A percentile compares a stretch with the other conserved stretches of the same genome.
Evolutionary conservation across 2,888 invertebrate species (phyloP).

Genomic region (Pandemis corylana): DNA sequence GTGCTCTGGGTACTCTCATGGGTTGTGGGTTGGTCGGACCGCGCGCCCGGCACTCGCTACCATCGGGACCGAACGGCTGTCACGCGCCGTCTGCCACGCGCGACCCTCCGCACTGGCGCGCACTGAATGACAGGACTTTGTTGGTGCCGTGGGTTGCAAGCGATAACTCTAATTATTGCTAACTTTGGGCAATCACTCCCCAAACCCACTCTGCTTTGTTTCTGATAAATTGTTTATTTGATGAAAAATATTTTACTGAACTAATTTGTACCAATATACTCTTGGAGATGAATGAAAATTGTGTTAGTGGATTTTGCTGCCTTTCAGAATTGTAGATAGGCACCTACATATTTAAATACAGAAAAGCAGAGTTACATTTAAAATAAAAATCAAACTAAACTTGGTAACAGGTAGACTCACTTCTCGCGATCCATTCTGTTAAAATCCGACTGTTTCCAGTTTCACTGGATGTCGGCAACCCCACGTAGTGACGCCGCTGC

Average conservation of each 20-base stretch:
- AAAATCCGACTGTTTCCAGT: slow-evolving; percentile 39
- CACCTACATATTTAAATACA: too few species aligned
- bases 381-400: too few species aligned
- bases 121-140: slow-evolving; percentile 52
- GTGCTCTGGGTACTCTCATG: slow-evolving; percentile 54
- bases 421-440: slow-evolving; percentile 48
- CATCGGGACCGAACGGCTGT: slow-evolving; percentile 8
- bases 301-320: too few species aligned
- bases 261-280: too few species aligned
- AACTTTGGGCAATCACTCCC: slow-evolving; percentile 4
- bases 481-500: slow-evolving; percentile 49
- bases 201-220: background rate
- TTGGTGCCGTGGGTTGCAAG: slow-evolving; percentile 58
- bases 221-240: background rate
- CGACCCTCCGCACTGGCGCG: slow-evolving; percentile 52
- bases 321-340: too few species aligned
- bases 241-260: too few species aligned
- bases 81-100: slow-evolving; percentile 15
- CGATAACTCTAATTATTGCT: slow-evolving; percentile 42
- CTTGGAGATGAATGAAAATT: too few species aligned
- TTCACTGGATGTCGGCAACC: slow-evolving; percentile 47
- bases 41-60: slow-evolving; percentile 3
- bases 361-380: too few species aligned
- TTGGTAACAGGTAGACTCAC: background rate
- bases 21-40: slow-evolving; percentile 44